phyloP scores from a whole-genome alignment of 2,797 vertebrate species.

The Anabacerthia variegaticeps region DNA sequence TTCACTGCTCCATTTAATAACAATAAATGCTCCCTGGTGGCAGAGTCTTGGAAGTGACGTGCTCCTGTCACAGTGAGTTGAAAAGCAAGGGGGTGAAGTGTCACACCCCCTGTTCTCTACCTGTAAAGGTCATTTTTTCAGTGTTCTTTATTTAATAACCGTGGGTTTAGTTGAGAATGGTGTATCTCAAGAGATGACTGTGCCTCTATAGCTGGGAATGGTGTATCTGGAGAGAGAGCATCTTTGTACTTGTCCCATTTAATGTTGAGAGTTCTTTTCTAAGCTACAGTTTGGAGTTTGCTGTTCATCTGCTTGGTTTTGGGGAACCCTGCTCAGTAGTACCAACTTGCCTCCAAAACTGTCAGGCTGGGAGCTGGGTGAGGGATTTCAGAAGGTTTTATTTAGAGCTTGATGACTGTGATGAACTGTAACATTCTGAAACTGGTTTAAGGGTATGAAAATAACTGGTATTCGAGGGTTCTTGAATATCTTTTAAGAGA shows the following conservation, averaged over 20 bases:
- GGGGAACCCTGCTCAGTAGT: background rate
- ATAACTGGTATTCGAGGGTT: background rate
- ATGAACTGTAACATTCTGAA: background rate
- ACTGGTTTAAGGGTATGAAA: background rate
- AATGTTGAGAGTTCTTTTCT: background rate
- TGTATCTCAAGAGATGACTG: accelerated
- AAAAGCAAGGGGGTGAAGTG: background rate
- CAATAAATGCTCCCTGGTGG: background rate
- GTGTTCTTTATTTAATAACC: background rate
- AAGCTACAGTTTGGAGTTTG: background rate
- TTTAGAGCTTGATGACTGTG: background rate
- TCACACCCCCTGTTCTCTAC: accelerated
- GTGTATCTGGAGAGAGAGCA: background rate
- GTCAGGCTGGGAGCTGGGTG: background rate
- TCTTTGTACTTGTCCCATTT: background rate
- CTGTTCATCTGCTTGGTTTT: background rate
- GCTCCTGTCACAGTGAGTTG: background rate
- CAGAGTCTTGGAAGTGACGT: background rate
- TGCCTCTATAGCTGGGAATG: background rate
- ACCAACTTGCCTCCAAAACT: background rate
- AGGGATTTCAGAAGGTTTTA: background rate
- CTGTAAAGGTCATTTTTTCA: too few relatives aligned
- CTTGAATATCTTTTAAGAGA: background rate
- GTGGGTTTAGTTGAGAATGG: background rate
- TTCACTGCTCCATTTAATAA: background rate